phyloP scores from a whole-genome alignment of 2,113 vertebrate genomes.

The Athene noctua region DNA sequence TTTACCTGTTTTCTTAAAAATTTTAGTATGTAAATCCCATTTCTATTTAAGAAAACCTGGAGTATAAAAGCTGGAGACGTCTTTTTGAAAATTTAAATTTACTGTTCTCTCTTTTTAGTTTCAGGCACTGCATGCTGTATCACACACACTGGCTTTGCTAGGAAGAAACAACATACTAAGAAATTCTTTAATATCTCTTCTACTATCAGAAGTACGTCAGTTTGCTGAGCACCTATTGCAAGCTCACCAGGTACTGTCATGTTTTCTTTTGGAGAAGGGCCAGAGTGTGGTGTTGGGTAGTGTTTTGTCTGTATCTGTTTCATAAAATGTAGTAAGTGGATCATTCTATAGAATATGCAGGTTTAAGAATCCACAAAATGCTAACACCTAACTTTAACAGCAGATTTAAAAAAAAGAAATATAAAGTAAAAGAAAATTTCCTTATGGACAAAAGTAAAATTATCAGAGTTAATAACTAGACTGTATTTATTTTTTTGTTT shows the following conservation, averaged over 20 bases:
- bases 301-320: neutral
- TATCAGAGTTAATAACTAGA: neutral
- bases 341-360: neutral
- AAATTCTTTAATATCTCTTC: slow-evolving; percentile 74
- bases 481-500: neutral
- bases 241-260: slow-evolving; percentile 76
- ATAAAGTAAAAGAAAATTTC: neutral
- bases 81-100: neutral
- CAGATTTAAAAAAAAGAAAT: neutral
- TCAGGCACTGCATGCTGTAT: slow-evolving; percentile 71
- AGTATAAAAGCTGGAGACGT: neutral
- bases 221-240: slow-evolving; percentile 77
- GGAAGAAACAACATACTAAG: slow-evolving; percentile 75
- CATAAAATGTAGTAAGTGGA: neutral
- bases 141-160: slow-evolving; percentile 73
- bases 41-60: neutral
- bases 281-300: neutral
- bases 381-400: neutral
- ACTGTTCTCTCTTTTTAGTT: slow-evolving; percentile 70
- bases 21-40: neutral
- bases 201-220: slow-evolving; percentile 76
- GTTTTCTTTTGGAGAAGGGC: neutral
- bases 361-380: neutral
- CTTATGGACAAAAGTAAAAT: neutral
- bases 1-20: neutral